phyloP scores from a whole-genome alignment of 1,140 invertebrate species.

The Apis mellifera region Amel_HAv3.1 CM009931.2:4465001-4465500 shows the following conservation, averaged over 20 bases:
- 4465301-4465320: background rate
- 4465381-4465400: background rate
- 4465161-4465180: background rate
- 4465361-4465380: background rate
- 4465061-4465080: background rate
- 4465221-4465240: background rate
- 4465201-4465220: background rate
- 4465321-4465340: background rate
- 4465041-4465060: background rate
- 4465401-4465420: too few relatives aligned
- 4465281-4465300: background rate
- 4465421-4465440: too few relatives aligned
- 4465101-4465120: background rate
- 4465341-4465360: background rate
- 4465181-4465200: background rate
- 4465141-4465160: background rate
- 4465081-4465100: background rate
- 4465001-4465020: too few relatives aligned
- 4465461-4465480: too few relatives aligned
- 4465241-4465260: background rate
- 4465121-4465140: background rate
- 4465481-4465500: too few relatives aligned
- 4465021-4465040: too few relatives aligned
- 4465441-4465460: too few relatives aligned
- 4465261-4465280: background rate